Conservation (phyloP, 2,888 invertebrate genomes). For the Lobophora halterata region DNA sequence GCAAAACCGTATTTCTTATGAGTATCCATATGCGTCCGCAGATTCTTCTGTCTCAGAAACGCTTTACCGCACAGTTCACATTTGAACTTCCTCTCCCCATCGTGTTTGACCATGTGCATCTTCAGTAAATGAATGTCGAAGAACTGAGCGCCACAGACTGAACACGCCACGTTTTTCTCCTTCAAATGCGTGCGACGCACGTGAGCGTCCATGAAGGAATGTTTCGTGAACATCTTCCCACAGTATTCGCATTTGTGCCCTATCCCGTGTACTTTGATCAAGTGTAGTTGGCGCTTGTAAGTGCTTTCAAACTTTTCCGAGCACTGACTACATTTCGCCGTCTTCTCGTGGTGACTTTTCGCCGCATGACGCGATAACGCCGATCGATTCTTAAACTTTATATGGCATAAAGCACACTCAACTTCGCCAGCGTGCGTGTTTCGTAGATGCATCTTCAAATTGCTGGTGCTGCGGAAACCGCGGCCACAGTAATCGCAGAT, state of each 20-base stretch:
- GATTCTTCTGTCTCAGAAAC: conserved; percentile 79
- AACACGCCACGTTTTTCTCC: conserved; percentile 66
- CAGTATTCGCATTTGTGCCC: conserved; percentile 68
- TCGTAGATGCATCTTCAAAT: conserved; percentile 61
- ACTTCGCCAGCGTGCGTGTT: conserved; percentile 60
- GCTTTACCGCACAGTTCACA: conserved; percentile 81
- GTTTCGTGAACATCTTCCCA: conserved; percentile 67
- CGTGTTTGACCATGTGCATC: conserved; percentile 77
- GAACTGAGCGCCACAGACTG: conserved; percentile 64
- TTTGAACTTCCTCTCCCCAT: conserved; percentile 75
- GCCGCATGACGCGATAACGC: conserved; percentile 65
- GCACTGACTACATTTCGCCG: conserved; percentile 65
- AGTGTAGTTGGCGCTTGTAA: conserved; percentile 75
- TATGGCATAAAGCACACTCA: conserved; percentile 59
- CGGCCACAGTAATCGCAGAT: conserved; percentile 71
- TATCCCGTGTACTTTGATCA: conserved; percentile 70
- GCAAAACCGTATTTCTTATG: conserved; percentile 69
- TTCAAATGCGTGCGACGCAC: conserved; percentile 69
- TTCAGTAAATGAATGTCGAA: conserved; percentile 64
- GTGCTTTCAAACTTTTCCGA: conserved; percentile 72
- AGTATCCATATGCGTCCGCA: conserved; percentile 79
- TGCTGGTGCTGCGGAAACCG: conserved; percentile 56
- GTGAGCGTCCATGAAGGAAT: conserved; percentile 71
- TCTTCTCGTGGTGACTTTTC: conserved; percentile 61
- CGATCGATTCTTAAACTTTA: conserved; percentile 63